These are phyloP conservation scores for Phalacrocorax aristotelis DNA, from an alignment of 2,113 vertebrate species.

Conservation along the genomic window DNA sequence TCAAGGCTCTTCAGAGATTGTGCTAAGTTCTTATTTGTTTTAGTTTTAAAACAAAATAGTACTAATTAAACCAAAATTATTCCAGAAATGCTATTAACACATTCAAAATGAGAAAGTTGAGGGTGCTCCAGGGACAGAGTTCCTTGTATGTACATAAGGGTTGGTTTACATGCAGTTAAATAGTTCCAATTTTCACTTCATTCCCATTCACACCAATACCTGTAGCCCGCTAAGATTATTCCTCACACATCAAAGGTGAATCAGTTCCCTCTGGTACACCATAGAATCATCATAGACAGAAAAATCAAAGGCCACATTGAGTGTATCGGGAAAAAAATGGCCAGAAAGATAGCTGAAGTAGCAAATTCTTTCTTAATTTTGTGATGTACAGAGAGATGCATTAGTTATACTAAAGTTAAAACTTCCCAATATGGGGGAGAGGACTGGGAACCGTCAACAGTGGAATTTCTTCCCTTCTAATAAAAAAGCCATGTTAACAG, in stretches of 20 bases:
- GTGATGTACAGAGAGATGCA: neutral
- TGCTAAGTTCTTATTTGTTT: neutral
- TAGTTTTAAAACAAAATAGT: neutral
- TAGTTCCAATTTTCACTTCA: neutral
- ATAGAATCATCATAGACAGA: neutral
- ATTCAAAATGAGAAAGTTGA: neutral
- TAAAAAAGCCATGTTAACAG: neutral
- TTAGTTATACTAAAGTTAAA: neutral
- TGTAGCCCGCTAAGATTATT: neutral
- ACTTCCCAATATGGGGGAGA: neutral
- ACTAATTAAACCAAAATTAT: slow-evolving; percentile 10
- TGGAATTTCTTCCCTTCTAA: neutral
- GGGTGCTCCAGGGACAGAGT: neutral
- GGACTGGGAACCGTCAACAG: neutral
- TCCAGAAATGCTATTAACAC: slow-evolving; percentile 1
- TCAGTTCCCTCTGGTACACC: neutral
- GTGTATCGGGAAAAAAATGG: neutral
- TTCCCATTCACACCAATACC: neutral
- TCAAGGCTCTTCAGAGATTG: neutral
- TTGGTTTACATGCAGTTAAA: slow-evolving; percentile 7
- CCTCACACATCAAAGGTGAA: neutral
- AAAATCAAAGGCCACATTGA: neutral
- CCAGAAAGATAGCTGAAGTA: neutral
- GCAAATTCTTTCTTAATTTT: neutral
- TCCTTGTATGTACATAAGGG: neutral